These are phyloP conservation scores for Lydus trimaculatus DNA, from an alignment of 2,888 invertebrate genomes.

Conservation along the genomic window DNA sequence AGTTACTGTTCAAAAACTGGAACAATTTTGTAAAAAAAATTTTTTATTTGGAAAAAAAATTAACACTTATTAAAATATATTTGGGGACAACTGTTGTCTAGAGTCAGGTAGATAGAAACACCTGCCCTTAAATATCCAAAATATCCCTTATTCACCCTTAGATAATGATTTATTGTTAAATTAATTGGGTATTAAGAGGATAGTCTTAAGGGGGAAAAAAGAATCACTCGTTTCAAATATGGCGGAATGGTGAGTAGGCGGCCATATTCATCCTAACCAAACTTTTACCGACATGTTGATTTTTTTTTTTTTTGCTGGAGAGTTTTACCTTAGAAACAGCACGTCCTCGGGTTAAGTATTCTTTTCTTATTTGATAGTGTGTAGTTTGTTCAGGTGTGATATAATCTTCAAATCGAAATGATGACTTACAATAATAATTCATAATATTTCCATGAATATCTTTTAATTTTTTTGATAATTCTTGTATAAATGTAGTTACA, in stretches of 20 bases:
- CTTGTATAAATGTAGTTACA: slow-evolving; percentile 43
- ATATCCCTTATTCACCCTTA: background rate
- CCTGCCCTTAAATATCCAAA: background rate
- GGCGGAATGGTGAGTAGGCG: background rate
- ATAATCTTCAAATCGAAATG: slow-evolving; percentile 67
- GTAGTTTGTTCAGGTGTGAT: slow-evolving; percentile 60
- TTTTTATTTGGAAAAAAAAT: too few relatives aligned
- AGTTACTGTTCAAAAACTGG: slow-evolving; percentile 55
- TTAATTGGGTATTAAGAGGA: background rate
- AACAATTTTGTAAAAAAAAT: slow-evolving; percentile 24
- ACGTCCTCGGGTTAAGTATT: slow-evolving; percentile 44
- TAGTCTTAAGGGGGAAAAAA: background rate
- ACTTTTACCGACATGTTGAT: background rate
- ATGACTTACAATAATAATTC: slow-evolving; percentile 51
- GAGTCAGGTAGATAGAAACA: slow-evolving; percentile 1
- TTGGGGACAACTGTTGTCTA: background rate
- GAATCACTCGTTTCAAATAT: background rate
- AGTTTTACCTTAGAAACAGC: slow-evolving; percentile 47
- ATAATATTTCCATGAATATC: slow-evolving; percentile 52
- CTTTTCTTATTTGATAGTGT: slow-evolving; percentile 60
- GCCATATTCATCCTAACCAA: background rate
- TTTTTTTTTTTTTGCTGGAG: background rate
- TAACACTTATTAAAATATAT: background rate
- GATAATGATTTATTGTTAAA: background rate
- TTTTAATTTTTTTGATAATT: slow-evolving; percentile 48